phyloP scores from a whole-genome alignment of 2,113 vertebrate genomes.

The Bagarius yarrelli region DNA sequence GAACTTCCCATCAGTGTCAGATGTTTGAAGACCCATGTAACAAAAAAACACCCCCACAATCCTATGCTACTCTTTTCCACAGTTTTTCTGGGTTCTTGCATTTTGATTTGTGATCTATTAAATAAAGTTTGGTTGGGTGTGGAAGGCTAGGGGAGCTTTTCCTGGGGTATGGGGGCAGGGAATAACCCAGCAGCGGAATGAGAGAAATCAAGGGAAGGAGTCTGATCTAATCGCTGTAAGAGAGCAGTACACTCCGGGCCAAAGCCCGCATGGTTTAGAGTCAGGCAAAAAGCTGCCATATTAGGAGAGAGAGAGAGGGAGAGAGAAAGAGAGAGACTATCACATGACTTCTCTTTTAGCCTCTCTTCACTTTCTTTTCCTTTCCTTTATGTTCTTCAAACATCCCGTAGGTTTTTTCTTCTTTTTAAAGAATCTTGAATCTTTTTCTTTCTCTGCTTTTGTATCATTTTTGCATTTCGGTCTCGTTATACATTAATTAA shows the following conservation, averaged over 20 bases:
- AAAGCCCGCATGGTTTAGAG: conserved; percentile 74
- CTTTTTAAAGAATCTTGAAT: not conserved
- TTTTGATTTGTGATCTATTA: not conserved
- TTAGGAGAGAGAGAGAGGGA: conserved; percentile 76
- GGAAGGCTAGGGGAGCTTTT: conserved; percentile 23
- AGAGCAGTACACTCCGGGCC: conserved; percentile 75
- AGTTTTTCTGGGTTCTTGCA: not conserved
- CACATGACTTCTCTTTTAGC: not conserved
- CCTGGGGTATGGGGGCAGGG: not conserved
- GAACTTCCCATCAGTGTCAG: no score
- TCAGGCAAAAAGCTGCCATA: conserved; percentile 80
- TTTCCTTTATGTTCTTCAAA: conserved; percentile 13
- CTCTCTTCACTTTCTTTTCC: not conserved
- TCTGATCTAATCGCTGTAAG: conserved; percentile 78
- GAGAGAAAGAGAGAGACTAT: not conserved
- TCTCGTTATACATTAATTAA: not conserved
- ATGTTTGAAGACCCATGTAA: no score
- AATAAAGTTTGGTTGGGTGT: not conserved
- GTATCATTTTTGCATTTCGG: not conserved
- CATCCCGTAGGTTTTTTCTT: not conserved
- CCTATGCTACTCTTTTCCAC: no score
- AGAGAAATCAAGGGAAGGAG: conserved; percentile 40
- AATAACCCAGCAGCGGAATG: conserved; percentile 32
- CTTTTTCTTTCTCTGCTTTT: no score
- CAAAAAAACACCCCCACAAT: no score